Base-by-base conservation (phyloP, 2,888 invertebrate species). In the Drosophila parthenogenetica region DNA sequence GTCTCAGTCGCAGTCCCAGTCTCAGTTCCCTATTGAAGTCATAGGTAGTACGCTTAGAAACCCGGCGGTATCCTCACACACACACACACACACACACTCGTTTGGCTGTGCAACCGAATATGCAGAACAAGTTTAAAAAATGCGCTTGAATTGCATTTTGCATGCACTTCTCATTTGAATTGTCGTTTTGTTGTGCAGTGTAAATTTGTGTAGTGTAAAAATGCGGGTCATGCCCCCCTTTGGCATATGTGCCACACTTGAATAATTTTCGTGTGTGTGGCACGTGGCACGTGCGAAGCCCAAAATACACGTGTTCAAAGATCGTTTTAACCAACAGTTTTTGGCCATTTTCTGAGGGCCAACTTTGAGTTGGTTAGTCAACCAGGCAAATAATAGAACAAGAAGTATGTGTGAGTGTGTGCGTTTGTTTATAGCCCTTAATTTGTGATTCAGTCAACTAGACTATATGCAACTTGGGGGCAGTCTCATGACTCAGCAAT, bases 91-190 rank as follows among this genome's bases (percentile, higher is more conserved):
- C 40, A 59, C 63, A 13, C 13, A 45, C 29, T 29, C 29, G 29
- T 8, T 29, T 29, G 29, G 29, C 2, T 62, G 66, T 85, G 89
- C 77, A 85, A 85, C 79, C 72, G 68, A 77, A 89, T 73, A 79
- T 82, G 63, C 74, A 67, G 53, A 78, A 89, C 82, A 89, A 87
- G 77, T 62, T 85, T 68, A 70, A 85, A 85, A 85, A 87, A 85
- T 85, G 87, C 85, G 85, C 85, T 67, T 58, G 53, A 62, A 71
- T 58, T 71, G 87, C 85, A 87, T 53, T 81, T 84, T 84, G 69
- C 63, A 66, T 55, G 45, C 37, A 49, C 50, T 32, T 59, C 67
- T 35, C 46, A 45, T 65, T 50, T 16, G 40, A 40, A 16, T 45
- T 51, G 17, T 14, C 63, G 17, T 25, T 45, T 39, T 59, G 58